Conservation (phyloP, 1,140 invertebrate species). For the Solenopsis fugax region DNA sequence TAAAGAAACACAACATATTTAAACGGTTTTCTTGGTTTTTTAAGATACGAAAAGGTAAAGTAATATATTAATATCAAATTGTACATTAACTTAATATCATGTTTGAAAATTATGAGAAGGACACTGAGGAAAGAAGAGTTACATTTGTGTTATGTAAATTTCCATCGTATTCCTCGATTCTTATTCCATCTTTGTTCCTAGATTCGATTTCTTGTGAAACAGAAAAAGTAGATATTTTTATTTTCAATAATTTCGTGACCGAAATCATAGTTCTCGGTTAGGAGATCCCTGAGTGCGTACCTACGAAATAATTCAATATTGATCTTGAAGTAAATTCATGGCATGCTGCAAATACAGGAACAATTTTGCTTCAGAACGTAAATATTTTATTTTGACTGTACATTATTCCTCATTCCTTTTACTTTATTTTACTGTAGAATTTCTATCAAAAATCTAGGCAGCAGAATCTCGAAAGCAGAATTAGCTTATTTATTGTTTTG, state of each 20-base stretch:
- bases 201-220: neutral
- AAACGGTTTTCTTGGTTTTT: neutral
- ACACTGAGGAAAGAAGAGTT: neutral
- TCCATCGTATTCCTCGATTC: neutral
- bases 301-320: constrained; percentile 10
- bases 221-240: neutral
- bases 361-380: neutral
- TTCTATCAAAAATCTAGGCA: neutral
- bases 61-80: neutral
- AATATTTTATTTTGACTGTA: neutral
- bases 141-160: constrained; percentile 14
- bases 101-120: neutral
- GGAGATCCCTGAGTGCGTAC: neutral
- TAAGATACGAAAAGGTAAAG: neutral
- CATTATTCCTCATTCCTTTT: neutral
- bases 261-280: constrained; percentile 1
- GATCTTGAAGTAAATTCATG: neutral
- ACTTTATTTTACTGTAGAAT: neutral
- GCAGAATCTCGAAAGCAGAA: neutral
- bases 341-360: neutral
- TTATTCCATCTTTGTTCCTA: too few relatives aligned
- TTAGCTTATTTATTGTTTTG: neutral
- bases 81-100: neutral
- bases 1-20: neutral
- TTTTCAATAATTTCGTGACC: neutral